These are phyloP conservation scores for Galleria mellonella DNA, from an alignment of 1,140 invertebrate genomes.

Conservation along the genomic window DNA sequence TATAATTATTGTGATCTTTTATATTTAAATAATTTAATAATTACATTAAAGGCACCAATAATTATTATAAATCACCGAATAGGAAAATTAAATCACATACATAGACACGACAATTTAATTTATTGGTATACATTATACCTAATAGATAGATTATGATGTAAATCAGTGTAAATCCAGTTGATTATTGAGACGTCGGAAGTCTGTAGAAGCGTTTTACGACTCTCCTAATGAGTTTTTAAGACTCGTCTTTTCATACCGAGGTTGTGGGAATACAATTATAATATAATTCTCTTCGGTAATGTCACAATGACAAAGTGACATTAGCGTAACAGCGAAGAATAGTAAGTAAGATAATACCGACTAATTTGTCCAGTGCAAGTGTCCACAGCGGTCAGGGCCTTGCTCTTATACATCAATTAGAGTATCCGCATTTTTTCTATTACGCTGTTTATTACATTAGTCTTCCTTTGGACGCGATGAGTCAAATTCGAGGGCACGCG, in stretches of 20 bases:
- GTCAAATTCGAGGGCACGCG: conserved; percentile 55
- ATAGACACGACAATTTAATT: too few species aligned
- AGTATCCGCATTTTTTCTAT: conserved; percentile 65
- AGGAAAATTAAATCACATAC: too few species aligned
- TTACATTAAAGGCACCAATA: too few species aligned
- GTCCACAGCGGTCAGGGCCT: conserved; percentile 38
- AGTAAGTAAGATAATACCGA: conserved; percentile 14
- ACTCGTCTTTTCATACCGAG: conserved; percentile 5
- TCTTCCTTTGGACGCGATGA: conserved; percentile 38
- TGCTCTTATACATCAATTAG: conserved; percentile 54
- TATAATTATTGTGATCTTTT: too few species aligned
- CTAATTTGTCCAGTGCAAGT: conserved; percentile 11
- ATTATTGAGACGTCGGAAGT: conserved; percentile 14
- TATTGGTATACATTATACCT: too few species aligned
- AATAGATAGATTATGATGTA: too few species aligned
- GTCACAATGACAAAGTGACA: too few species aligned
- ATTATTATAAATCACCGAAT: too few species aligned
- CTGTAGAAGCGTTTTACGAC: conserved; percentile 22
- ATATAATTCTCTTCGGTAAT: too few species aligned
- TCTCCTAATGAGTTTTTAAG: conserved; percentile 28
- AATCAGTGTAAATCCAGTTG: too few species aligned
- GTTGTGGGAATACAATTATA: too few species aligned
- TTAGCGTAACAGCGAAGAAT: neutral
- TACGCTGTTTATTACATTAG: conserved; percentile 63
- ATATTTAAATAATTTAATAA: too few species aligned